These are phyloP conservation scores for Pristionchus mayeri DNA, from an alignment of 2,888 invertebrate genomes.

Conservation along the genomic window DNA sequence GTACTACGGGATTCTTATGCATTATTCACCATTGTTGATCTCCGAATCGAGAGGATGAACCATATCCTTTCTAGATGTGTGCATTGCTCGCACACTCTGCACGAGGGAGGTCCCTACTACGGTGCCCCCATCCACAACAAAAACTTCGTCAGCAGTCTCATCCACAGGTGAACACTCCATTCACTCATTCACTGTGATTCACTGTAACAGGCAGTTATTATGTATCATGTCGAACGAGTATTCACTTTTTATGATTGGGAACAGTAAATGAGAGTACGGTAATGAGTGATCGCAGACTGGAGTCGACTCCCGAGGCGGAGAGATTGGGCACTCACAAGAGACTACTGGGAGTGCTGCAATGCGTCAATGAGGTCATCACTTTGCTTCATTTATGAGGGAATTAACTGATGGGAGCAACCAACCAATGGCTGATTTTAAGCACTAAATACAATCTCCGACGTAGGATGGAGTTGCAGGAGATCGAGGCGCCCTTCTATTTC, in stretches of 20 bases:
- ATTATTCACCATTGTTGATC: no score
- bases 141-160: slow-evolving; percentile 84
- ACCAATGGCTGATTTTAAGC: no score
- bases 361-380: slow-evolving; percentile 80
- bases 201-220: no score
- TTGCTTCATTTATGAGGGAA: no score
- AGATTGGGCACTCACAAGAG: slow-evolving; percentile 85
- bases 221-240: no score
- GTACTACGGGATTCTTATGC: neutral
- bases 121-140: slow-evolving; percentile 87
- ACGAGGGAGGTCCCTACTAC: slow-evolving; percentile 96
- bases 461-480: slow-evolving; percentile 81
- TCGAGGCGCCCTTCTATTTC: slow-evolving; percentile 89
- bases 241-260: no score
- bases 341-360: slow-evolving; percentile 86
- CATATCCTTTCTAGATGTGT: slow-evolving; percentile 56
- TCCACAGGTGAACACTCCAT: no score
- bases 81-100: slow-evolving; percentile 71
- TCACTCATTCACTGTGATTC: no score
- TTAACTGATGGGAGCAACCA: no score
- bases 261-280: no score
- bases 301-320: slow-evolving; percentile 74
- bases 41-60: neutral
- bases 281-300: slow-evolving; percentile 58
- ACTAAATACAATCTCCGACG: neutral